Base-by-base conservation (phyloP, 1,140 invertebrate genomes). In the Vanessa atalanta region DNA sequence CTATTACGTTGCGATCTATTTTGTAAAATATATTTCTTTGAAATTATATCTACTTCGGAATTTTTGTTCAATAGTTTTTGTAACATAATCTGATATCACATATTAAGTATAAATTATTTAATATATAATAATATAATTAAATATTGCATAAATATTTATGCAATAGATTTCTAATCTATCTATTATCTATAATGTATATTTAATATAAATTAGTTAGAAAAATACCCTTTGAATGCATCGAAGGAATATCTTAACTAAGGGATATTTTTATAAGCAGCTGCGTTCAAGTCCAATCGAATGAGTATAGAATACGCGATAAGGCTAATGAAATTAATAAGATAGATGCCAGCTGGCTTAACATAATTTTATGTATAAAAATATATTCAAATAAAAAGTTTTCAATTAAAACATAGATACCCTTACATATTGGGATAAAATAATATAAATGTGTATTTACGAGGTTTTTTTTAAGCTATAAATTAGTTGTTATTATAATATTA, bases 241-340 rank as follows among this genome's bases (percentile, higher is more conserved):
- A 61, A 70, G 68, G 26, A 48, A 70, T 70, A 31, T 70, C 57
- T 70, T 70, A 61, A 23, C 71, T 43, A 47, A 65, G 15, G 65
- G 65, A 55, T 73, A 67, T 73, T 66, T 73, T 67, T 64, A 47
- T n/a, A 69, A 67, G 61, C 72, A 74, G 64, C 65, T 74, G 72
- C 60, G 55, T 6, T n/a, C 57, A 26, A 0, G 2, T 15, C 26
- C 26, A 61, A 37, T 61, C 31, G 57, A 65, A 73, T 73, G 65
- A 26, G 64, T 37, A 5, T 50, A 8, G 71, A 67, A 73, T 73
- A 67, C 71, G 15, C 67, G 64, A 73, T 73, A 37, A 50, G 47
- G 16, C 26, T 47, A 31, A 66, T 73, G 67, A 66, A 61, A 37
- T 61, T 61, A 37, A 61, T 61, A 15, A 48, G 53, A 72, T 43